Evolutionary conservation across 2,113 vertebrate genomes (phyloP).

Genomic region (Epinephelus moara): DNA sequence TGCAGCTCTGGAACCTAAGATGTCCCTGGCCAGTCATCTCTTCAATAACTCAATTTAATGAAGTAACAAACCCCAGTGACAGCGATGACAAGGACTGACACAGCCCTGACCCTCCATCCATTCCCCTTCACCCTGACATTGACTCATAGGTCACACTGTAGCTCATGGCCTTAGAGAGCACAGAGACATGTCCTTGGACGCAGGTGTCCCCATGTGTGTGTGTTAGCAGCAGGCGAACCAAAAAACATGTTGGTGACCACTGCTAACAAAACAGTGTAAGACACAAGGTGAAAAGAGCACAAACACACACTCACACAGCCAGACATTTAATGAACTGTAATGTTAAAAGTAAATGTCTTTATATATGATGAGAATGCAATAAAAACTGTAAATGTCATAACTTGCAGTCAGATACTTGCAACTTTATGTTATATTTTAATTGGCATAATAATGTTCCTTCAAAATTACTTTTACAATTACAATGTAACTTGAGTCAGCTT

Average conservation of each 20-base stretch:
- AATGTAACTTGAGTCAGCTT: neutral
- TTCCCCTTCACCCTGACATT: conserved; percentile 59
- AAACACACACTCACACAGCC: too few relatives aligned
- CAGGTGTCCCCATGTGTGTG: neutral
- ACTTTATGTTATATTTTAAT: neutral
- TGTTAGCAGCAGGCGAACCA: neutral
- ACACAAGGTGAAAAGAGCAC: neutral
- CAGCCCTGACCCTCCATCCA: conserved; percentile 39
- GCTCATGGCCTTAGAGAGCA: conserved; percentile 36
- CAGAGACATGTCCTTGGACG: neutral
- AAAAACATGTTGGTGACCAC: neutral
- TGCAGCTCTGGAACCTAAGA: conserved; percentile 1
- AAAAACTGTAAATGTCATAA: conserved; percentile 5
- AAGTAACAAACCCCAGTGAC: conserved; percentile 64
- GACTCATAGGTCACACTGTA: conserved; percentile 52
- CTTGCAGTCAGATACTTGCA: neutral
- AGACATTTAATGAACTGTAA: neutral
- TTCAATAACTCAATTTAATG: conserved; percentile 66
- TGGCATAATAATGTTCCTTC: conserved; percentile 3
- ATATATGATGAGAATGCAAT: neutral
- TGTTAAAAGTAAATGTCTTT: conserved; percentile 17
- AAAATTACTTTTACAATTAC: neutral
- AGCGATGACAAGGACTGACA: conserved; percentile 56
- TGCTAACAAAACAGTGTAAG: neutral
- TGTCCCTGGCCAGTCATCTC: conserved; percentile 37